Percentiles rank a stretch among this genome's conserved stretches.
These are phyloP conservation scores for Hippocampus comes DNA, from an alignment of 2,113 vertebrate species.

Conservation along the genomic window DNA sequence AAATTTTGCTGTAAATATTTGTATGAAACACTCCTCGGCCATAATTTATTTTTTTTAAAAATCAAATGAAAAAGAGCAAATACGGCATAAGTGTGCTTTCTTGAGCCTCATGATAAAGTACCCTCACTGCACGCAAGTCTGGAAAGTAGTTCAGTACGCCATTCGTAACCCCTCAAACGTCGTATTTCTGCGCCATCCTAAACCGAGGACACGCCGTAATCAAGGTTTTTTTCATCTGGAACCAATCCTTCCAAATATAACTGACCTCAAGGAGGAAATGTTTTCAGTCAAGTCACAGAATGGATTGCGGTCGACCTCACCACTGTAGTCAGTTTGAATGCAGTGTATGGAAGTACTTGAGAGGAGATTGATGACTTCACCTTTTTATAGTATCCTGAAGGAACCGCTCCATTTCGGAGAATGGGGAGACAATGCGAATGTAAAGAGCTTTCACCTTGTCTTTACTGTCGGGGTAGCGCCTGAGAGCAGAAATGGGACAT, in stretches of 20 bases:
- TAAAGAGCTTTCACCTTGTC: slow-evolving; percentile 85
- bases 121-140: too few relatives aligned
- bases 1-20: too few relatives aligned
- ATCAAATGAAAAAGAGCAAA: too few relatives aligned
- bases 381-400: slow-evolving; percentile 88
- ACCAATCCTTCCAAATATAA: not conserved
- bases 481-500: slow-evolving; percentile 50
- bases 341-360: not conserved
- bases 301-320: not conserved
- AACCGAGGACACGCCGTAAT: not conserved
- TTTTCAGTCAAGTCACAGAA: not conserved
- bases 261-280: not conserved
- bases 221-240: not conserved
- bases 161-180: too few relatives aligned
- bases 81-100: too few relatives aligned
- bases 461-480: slow-evolving; percentile 70
- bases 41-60: too few relatives aligned
- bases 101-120: too few relatives aligned
- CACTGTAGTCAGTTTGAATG: not conserved
- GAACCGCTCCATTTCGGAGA: slow-evolving; percentile 93
- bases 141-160: too few relatives aligned
- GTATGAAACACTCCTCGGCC: too few relatives aligned
- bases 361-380: slow-evolving; percentile 51
- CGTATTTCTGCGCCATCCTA: not conserved
- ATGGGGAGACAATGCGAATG: slow-evolving; percentile 81